phyloP scores from a whole-genome alignment of 2,113 vertebrate species.

The Bubo blakistoni region DNA sequence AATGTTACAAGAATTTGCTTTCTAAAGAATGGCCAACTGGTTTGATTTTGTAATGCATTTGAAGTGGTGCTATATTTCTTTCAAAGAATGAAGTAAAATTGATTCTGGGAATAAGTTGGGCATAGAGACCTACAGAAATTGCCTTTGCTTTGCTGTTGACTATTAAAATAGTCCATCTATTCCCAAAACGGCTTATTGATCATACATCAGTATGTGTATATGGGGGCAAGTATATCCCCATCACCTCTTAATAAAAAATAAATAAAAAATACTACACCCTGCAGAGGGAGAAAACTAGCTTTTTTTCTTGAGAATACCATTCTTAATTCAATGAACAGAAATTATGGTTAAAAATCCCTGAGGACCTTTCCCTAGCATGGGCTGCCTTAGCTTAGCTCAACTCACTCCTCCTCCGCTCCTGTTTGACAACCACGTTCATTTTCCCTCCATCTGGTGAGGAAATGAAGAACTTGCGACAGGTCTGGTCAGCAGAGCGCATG shows the following conservation, averaged over 20 bases:
- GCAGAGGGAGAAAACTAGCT: background rate
- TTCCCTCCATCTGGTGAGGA: background rate
- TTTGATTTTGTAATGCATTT: background rate
- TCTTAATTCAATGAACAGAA: background rate
- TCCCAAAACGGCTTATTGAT: background rate
- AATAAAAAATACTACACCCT: background rate
- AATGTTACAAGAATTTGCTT: background rate
- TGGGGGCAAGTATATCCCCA: background rate
- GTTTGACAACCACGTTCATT: background rate
- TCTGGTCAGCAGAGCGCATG: background rate
- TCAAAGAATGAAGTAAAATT: background rate
- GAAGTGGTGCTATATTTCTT: background rate
- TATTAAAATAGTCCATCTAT: background rate
- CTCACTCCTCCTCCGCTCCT: background rate
- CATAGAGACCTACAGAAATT: background rate
- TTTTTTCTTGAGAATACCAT: background rate
- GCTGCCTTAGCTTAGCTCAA: background rate
- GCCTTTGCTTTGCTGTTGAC: background rate
- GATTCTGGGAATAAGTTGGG: background rate
- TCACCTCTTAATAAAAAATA: background rate
- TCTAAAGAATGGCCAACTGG: background rate
- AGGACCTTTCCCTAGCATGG: background rate
- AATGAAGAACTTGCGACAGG: accelerated
- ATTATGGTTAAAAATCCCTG: background rate
- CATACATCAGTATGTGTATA: background rate